Evolutionary conservation across 2,888 invertebrate species (phyloP).

Genomic region (Byasa hedistus): DNA sequence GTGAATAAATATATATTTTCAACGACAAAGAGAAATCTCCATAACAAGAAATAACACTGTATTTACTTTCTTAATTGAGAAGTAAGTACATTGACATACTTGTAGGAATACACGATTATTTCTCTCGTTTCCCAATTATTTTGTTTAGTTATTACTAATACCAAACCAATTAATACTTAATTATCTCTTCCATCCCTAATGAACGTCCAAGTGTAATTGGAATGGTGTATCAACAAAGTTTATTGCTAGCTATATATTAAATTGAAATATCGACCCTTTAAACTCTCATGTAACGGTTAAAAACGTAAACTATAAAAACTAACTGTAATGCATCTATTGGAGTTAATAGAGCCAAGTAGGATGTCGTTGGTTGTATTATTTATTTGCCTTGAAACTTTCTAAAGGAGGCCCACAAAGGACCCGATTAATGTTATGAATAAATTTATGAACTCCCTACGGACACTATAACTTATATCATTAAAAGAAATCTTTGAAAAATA

Average conservation of each 20-base stretch:
- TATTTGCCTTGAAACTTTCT: slow-evolving; percentile 2
- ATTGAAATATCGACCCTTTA: neutral
- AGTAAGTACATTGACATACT: no score
- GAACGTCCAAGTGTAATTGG: neutral
- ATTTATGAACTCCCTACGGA: slow-evolving; percentile 5
- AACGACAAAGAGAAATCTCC: neutral
- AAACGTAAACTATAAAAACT: neutral
- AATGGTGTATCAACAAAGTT: neutral
- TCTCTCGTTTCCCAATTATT: neutral
- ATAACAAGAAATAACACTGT: neutral
- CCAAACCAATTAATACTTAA: neutral
- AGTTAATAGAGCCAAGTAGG: neutral
- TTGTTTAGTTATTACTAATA: neutral
- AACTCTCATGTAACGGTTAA: slow-evolving; percentile 4
- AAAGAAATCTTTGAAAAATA: neutral
- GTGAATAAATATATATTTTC: neutral
- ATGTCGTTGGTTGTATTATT: slow-evolving; percentile 5
- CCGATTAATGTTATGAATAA: slow-evolving; percentile 10
- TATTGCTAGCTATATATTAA: neutral
- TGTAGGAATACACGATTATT: neutral
- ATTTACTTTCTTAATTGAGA: no score
- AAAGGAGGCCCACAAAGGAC: neutral
- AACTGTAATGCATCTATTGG: slow-evolving; percentile 3
- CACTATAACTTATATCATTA: neutral
- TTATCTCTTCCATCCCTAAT: neutral